A percentile compares a stretch with the other conserved stretches of the same genome.
Conservation (phyloP, 2,888 invertebrate genomes). For the Uloborus plumipes region DNA sequence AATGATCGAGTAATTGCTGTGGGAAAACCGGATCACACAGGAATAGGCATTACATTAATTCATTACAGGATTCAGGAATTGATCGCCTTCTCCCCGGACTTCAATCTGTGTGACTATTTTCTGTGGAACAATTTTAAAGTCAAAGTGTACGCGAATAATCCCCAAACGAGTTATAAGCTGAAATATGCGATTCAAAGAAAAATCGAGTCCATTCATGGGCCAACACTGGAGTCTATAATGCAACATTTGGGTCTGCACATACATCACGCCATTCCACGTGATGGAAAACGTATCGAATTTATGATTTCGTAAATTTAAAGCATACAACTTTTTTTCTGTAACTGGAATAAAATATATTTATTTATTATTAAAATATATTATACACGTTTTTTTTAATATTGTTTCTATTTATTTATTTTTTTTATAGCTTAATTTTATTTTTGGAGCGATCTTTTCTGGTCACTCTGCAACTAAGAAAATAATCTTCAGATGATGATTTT, state of each 20-base stretch:
- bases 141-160: conserved; percentile 7
- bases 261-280: conserved; percentile 2
- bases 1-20: not conserved
- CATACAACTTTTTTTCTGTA: not conserved
- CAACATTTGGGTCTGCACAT: conserved; percentile 8
- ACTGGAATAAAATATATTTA: conserved; percentile 10
- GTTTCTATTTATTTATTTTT: no score
- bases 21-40: not conserved
- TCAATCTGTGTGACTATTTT: not conserved
- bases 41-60: not conserved
- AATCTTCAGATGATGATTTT: no score
- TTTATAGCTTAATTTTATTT: no score
- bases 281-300: conserved; percentile 3
- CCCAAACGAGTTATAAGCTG: conserved; percentile 8
- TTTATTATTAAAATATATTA: no score
- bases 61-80: not conserved
- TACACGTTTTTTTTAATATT: no score
- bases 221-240: conserved; percentile 7
- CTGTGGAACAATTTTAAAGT: not conserved
- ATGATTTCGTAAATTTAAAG: conserved; percentile 8
- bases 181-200: conserved; percentile 2
- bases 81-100: not conserved
- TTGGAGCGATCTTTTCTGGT: no score
- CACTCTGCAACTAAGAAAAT: no score
- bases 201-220: conserved; percentile 14